Conservation (phyloP, 2,888 invertebrate genomes). For the Andrena camellia region DNA sequence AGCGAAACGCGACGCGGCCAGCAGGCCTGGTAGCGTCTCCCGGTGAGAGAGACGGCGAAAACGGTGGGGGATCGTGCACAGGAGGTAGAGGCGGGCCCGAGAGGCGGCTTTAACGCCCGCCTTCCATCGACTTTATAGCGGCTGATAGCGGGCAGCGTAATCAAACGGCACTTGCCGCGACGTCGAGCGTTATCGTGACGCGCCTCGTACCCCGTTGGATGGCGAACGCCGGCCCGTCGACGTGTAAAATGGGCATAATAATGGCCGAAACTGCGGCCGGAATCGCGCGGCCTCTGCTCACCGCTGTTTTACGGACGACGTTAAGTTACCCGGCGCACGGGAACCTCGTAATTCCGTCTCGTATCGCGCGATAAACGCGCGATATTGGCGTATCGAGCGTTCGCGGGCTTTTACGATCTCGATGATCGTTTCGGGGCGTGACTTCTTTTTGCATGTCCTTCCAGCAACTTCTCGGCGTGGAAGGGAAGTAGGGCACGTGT, state of each 20-base stretch:
- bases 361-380: slow-evolving; percentile 43
- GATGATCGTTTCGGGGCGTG: slow-evolving; percentile 46
- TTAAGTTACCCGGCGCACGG: slow-evolving; percentile 44
- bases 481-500: background rate
- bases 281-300: slow-evolving; percentile 1
- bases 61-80: slow-evolving; percentile 72
- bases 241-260: slow-evolving; percentile 48
- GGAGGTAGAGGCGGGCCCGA: slow-evolving; percentile 83
- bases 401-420: slow-evolving; percentile 43
- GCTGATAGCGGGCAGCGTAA: slow-evolving; percentile 81
- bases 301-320: slow-evolving; percentile 36
- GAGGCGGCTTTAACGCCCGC: slow-evolving; percentile 84
- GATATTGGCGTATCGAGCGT: slow-evolving; percentile 39
- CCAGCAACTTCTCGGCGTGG: background rate
- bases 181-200: slow-evolving; percentile 67
- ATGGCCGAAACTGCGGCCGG: slow-evolving; percentile 56
- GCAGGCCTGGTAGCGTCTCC: slow-evolving; percentile 71
- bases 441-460: slow-evolving; percentile 41
- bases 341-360: slow-evolving; percentile 45
- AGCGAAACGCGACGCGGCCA: slow-evolving; percentile 48
- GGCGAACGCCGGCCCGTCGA: slow-evolving; percentile 33
- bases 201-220: slow-evolving; percentile 33
- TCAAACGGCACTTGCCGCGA: slow-evolving; percentile 79
- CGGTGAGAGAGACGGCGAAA: slow-evolving; percentile 60
- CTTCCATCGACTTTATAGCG: slow-evolving; percentile 81